Evolutionary conservation across 2,797 vertebrate species (phyloP).

Genomic region (Ciconia nigra): DNA sequence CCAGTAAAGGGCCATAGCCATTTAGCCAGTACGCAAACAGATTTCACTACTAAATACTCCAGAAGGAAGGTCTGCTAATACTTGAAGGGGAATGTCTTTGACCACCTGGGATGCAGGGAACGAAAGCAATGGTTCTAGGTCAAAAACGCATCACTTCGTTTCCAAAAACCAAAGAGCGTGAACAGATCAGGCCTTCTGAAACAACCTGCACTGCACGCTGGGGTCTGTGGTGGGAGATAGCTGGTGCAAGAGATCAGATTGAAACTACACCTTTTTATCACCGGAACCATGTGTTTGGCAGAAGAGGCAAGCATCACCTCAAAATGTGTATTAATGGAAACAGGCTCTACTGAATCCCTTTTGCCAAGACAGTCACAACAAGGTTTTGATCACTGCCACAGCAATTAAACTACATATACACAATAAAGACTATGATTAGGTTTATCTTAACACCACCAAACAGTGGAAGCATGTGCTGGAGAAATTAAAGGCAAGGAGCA

Average conservation of each 20-base stretch:
- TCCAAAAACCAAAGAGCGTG: not conserved
- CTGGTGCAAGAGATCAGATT: not conserved
- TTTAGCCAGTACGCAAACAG: not conserved
- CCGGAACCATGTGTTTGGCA: not conserved
- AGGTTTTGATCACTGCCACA: not conserved
- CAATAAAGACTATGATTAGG: not conserved
- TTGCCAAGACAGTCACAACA: not conserved
- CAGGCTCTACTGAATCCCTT: accelerated
- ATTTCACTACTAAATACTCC: not conserved
- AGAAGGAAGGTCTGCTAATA: not conserved
- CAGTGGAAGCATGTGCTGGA: accelerated
- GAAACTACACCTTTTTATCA: not conserved
- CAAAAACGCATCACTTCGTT: accelerated
- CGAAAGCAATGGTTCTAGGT: accelerated
- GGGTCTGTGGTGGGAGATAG: not conserved
- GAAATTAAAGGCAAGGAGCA: not conserved
- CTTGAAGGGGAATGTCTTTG: not conserved
- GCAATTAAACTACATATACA: not conserved
- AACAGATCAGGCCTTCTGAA: not conserved
- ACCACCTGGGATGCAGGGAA: not conserved
- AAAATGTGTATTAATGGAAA: not conserved
- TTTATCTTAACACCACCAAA: not conserved
- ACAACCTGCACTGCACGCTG: accelerated
- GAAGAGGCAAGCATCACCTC: not conserved
- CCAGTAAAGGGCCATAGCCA: no score